Base-by-base conservation (phyloP, 2,888 invertebrate genomes). In the Anarsia innoxiella region DNA sequence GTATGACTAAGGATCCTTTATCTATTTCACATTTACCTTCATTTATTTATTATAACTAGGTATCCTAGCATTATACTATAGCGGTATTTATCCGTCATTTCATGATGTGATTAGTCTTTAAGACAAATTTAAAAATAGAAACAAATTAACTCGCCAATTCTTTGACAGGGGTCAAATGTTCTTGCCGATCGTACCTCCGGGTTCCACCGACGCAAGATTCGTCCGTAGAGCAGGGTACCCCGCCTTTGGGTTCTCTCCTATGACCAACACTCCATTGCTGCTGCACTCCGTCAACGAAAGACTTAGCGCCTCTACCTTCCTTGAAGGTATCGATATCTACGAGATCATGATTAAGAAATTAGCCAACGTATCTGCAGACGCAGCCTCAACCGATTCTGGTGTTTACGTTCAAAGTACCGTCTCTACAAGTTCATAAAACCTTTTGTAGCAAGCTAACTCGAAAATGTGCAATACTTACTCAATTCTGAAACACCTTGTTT, bases 201-300 rank as follows among this genome's bases (percentile, higher is more conserved):
- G 94, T 2, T 93, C 91, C 31, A 96, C 66, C 88, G 50, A 97
- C 59, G 91, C 93, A 45, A 87, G 95, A 30, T 93, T 88, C 60
- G 71, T 96, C 10, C 87, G 96, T 53, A 73, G 77, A 84, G 70
- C 88, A 28, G 93, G 92, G 9, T 86, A 91, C 36, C 92, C 93
- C n/a, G 93, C 93, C 0, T 82, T 94, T 49, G 92, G 94, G n/a
- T 91, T 95, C 65, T 93, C 93, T 0, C 94, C 94, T 0, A 93
- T 95, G 86, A 91, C 91, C 59, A 89, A 90, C 57, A 94, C 94
- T 0, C 90, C 91, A 0, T 85, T 92, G 10, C 80, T 94, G 1
- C 86, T 94, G 9, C 95, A 95, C 63, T 91, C 93, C 54, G 91
- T 94, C 60, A 87, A 95, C 61, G 95, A 96, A 66, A 90, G 82